These are phyloP conservation scores for Eumeta japonica DNA, from an alignment of 1,140 invertebrate genomes.

Conservation along the genomic window DNA sequence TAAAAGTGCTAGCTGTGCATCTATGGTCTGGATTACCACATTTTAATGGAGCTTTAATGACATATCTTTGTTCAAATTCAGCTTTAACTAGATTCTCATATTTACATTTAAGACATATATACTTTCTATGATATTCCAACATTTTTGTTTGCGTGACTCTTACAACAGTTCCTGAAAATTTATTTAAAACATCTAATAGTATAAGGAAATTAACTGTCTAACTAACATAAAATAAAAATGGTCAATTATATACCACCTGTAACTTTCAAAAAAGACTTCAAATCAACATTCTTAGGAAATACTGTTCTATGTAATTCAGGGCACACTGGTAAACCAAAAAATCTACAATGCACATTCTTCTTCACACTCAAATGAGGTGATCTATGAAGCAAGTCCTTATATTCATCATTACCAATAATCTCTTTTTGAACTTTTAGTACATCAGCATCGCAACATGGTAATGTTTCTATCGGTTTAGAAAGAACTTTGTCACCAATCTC, in stretches of 20 bases:
- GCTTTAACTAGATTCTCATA: slow-evolving; percentile 66
- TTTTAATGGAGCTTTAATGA: slow-evolving; percentile 59
- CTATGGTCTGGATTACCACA: slow-evolving; percentile 62
- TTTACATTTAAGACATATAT: slow-evolving; percentile 78
- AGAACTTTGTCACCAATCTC: slow-evolving; percentile 48
- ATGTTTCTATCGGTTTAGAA: slow-evolving; percentile 37
- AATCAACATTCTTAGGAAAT: slow-evolving; percentile 67
- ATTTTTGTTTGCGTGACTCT: slow-evolving; percentile 74
- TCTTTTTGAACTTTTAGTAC: slow-evolving; percentile 62
- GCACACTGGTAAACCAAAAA: slow-evolving; percentile 60
- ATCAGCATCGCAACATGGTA: slow-evolving; percentile 63
- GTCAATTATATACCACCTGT: slow-evolving; percentile 53
- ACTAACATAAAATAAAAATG: too few relatives aligned
- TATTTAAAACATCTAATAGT: slow-evolving; percentile 25
- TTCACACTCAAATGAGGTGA: slow-evolving; percentile 56
- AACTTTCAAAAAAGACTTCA: slow-evolving; percentile 66
- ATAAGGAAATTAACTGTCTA: slow-evolving; percentile 3
- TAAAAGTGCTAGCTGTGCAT: slow-evolving; percentile 60
- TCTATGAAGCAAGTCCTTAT: slow-evolving; percentile 22
- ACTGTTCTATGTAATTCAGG: slow-evolving; percentile 60
- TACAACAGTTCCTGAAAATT: slow-evolving; percentile 71
- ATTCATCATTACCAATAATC: slow-evolving; percentile 51
- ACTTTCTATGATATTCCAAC: slow-evolving; percentile 72
- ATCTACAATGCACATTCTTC: slow-evolving; percentile 65
- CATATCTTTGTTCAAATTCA: slow-evolving; percentile 67